Conservation (phyloP, 2,113 vertebrate species). For the Thermophis baileyi region DNA sequence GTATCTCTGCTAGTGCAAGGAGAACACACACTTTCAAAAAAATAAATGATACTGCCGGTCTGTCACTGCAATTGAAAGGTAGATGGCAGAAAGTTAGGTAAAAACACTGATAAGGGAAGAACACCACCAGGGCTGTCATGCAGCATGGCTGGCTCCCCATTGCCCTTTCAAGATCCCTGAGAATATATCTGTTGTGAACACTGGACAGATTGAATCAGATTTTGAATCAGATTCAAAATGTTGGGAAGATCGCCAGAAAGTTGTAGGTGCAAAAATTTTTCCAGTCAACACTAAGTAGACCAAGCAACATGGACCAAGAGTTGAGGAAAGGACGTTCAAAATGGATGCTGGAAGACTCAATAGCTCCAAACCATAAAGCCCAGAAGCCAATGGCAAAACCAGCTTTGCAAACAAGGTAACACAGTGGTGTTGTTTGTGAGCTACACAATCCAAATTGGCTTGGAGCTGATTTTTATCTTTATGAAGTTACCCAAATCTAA, state of each 20-base stretch:
- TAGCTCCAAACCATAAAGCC: neutral
- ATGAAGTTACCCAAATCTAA: neutral
- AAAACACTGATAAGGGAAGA: neutral
- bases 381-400: neutral
- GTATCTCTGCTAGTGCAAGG: slow-evolving; percentile 34
- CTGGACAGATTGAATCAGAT: neutral
- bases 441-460: neutral
- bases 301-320: neutral
- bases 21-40: neutral
- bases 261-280: neutral
- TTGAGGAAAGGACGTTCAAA: neutral
- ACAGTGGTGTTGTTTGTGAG: neutral
- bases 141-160: neutral
- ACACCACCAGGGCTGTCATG: neutral
- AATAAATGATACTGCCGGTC: neutral
- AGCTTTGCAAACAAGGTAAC: neutral
- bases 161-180: neutral
- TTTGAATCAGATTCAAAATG: neutral
- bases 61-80: neutral
- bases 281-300: neutral
- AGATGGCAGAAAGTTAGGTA: neutral
- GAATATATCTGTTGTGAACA: neutral
- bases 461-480: neutral
- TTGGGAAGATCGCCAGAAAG: neutral
- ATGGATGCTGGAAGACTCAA: neutral